Base-by-base conservation (phyloP, 2,113 vertebrate species). In the Lethenteron reissneri region DNA sequence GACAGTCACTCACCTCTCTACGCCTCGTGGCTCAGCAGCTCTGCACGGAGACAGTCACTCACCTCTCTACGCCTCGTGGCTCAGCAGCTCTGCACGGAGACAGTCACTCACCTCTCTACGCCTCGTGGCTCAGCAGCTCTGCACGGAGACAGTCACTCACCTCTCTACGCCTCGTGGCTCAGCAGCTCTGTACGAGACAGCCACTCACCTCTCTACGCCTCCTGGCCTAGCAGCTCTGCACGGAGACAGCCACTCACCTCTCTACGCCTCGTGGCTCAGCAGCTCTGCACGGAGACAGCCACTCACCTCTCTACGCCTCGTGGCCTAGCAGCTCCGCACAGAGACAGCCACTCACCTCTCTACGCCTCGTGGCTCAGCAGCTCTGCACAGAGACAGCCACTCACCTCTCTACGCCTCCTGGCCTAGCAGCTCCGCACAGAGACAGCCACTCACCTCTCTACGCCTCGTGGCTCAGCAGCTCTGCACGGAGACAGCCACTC, bases 1-100 rank as follows among this genome's bases (percentile, higher is more conserved):
- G 17, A 71, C 10, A 78, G 70, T 73, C 57, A 79, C 77, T 80
- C 78, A 92, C 90, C 17, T 95, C 90, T 85, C 90, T 83, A 57
- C 90, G 82, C 58, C 90, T 82, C 1, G 88, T 91, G 2, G 90
- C 90, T 89, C 89, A 95, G 78, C 90, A 95, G 77, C 88, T 95
- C 71, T 95, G 90, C 75, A 21, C 21, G 1, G 21, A 10, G 41
- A 71, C 10, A 78, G 70, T 73, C 57, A 79, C 77, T 80, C 78
- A 92, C 90, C 84, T 95, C 90, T 85, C 90, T 83, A 57, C 90
- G 81, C 58, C 90, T 82, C 1, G 89, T 91, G 2, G 90, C 90
- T 89, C 90, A 95, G 78, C 90, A 95, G 77, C 88, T 95, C 71
- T 95, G 90, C 75, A 41, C 41, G 5, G 6, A 10, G 17, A 71